phyloP scores from a whole-genome alignment of 2,113 vertebrate species.

The Cisticola juncidis region DNA sequence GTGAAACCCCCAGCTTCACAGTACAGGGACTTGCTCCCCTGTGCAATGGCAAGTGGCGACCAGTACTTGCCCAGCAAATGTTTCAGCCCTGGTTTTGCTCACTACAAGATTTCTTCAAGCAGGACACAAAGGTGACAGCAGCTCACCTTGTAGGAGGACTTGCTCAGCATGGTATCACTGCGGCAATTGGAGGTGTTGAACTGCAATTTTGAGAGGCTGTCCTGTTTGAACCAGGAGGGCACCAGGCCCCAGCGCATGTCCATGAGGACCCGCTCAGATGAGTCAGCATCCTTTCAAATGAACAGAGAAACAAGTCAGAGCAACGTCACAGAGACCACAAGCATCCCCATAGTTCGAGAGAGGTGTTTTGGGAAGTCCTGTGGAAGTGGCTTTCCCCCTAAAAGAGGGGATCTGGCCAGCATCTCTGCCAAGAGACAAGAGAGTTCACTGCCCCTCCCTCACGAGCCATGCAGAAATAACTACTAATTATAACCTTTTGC shows the following conservation, averaged over 20 bases:
- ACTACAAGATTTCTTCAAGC: background rate
- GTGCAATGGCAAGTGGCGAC: background rate
- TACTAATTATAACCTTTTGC: background rate
- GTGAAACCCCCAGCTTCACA: background rate
- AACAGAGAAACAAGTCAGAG: background rate
- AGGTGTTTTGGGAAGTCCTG: background rate
- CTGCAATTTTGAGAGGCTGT: conserved; percentile 84
- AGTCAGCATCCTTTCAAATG: conserved; percentile 78
- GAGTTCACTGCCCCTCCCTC: background rate
- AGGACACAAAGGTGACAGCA: background rate
- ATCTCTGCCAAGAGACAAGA: background rate
- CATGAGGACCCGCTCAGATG: conserved; percentile 84
- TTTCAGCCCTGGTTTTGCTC: background rate
- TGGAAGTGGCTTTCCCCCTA: rapidly evolving
- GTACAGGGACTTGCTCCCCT: background rate
- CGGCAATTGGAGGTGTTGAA: conserved; percentile 93
- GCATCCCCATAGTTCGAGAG: background rate
- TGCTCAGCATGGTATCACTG: conserved; percentile 89
- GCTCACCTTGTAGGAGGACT: conserved; percentile 89
- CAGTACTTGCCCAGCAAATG: rapidly evolving
- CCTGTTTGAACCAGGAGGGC: conserved; percentile 89
- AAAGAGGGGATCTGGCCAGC: background rate
- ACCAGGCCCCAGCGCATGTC: conserved; percentile 96
- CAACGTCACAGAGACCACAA: rapidly evolving
- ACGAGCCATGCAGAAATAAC: background rate